These are phyloP conservation scores for Bathynomus jamesi DNA, from an alignment of 1,140 invertebrate species.

Conservation along the genomic window DNA sequence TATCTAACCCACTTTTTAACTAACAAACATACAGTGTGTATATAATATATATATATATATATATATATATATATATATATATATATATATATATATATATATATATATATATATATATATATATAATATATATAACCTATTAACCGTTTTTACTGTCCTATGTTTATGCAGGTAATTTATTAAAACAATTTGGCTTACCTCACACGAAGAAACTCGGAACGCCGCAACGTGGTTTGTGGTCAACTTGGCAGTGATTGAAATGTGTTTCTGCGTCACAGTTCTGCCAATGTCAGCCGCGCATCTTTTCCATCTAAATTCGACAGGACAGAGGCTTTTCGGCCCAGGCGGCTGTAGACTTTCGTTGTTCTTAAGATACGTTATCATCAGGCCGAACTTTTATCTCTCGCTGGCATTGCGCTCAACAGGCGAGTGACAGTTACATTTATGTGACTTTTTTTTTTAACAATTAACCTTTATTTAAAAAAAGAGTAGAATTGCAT, in stretches of 20 bases:
- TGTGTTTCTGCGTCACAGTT: slow-evolving; percentile 32
- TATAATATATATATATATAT: no score
- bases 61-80: no score
- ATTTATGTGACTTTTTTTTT: no score
- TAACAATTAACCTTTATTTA: no score
- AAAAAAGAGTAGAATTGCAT: no score
- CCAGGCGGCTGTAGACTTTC: slow-evolving; percentile 24
- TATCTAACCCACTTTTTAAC: no score
- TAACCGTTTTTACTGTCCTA: background rate
- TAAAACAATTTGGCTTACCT: slow-evolving; percentile 31
- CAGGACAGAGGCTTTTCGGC: slow-evolving; percentile 2
- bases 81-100: no score
- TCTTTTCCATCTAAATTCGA: slow-evolving; percentile 15
- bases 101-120: no score
- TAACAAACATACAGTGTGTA: no score
- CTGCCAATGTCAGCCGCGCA: slow-evolving; percentile 35
- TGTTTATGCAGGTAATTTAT: slow-evolving; percentile 22
- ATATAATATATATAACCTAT: no score
- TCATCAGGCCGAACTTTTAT: slow-evolving; percentile 33
- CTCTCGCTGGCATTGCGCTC: slow-evolving; percentile 33
- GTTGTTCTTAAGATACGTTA: slow-evolving; percentile 33
- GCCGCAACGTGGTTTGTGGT: slow-evolving; percentile 34
- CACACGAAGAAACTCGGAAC: slow-evolving; percentile 21
- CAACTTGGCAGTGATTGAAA: slow-evolving; percentile 30
- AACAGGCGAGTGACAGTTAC: no score